These are phyloP conservation scores for Noctuana brunneofusca DNA, from an alignment of 2,888 invertebrate species.

Conservation along the genomic window DNA sequence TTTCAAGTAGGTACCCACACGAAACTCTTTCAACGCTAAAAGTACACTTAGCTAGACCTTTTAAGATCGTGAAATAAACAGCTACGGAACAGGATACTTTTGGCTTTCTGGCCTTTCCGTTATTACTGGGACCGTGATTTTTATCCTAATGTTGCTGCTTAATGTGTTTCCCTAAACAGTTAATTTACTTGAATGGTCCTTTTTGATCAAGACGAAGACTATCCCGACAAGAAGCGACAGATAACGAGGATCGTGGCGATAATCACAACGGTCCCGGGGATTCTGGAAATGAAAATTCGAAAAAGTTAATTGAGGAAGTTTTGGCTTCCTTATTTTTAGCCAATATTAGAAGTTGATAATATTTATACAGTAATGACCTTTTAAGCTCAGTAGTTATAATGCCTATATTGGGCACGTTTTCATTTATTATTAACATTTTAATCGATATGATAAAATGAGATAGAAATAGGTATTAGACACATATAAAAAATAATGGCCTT, in stretches of 20 bases:
- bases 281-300: background rate
- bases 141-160: slow-evolving; percentile 15
- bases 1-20: background rate
- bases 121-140: slow-evolving; percentile 12
- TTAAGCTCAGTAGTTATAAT: no score
- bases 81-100: background rate
- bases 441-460: no score
- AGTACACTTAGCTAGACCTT: slow-evolving; percentile 6
- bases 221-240: slow-evolving; percentile 4
- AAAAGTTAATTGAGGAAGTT: slow-evolving; percentile 4
- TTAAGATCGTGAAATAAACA: slow-evolving; percentile 3
- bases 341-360: background rate
- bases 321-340: background rate
- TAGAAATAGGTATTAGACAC: no score
- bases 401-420: no score
- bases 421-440: no score
- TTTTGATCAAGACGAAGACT: slow-evolving; percentile 9
- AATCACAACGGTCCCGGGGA: background rate
- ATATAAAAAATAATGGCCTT: background rate
- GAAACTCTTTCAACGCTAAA: background rate
- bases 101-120: background rate
- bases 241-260: slow-evolving; percentile 5
- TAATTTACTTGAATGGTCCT: slow-evolving; percentile 13
- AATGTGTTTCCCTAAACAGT: slow-evolving; percentile 16
- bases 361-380: no score